Base-by-base conservation (phyloP, 2,888 invertebrate genomes). In the Harmothoe impar region DNA sequence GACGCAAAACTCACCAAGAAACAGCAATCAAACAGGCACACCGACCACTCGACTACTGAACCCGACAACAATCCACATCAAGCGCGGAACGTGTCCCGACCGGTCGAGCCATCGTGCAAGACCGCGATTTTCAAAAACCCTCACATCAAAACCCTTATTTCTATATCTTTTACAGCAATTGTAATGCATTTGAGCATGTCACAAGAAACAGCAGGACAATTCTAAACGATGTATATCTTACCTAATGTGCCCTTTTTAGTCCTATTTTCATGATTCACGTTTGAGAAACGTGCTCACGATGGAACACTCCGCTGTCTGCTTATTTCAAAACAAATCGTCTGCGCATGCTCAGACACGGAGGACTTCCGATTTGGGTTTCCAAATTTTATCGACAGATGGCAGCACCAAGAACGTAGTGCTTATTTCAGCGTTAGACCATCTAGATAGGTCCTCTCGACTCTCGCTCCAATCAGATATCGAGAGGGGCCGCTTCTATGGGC, bases 261-360 rank as follows among this genome's bases (percentile, higher is more conserved):
- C 43, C 15, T 33, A 81, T 20, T 15, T 35, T 33, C 81, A 81
- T 81, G 43, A 81, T 81, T 43, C n/a, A 35, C 33, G 43, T 23
- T 35, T 35, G 35, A 81, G 15, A 77, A 77, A 77, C 43, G 81
- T 33, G 81, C 20, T 20, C 43, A 43, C 43, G 43, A 43, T 81
- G 12, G 81, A 81, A 81, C 43, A 81, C 25, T 25, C 86, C 51
- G 86, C 54, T 86, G 86, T 86, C 86, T 86, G 86, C 86, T 86
- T 29, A 25, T 54, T 84, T 86, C 86, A 86, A 86, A 86, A 86
- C 86, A 86, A 86, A 86, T 86, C 52, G 0, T 20, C 52, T 86
- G 56, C 86, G 86, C 86, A 86, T 86, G 86, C 29, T 17, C 86
- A 31, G 25, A 77, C 5, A 77, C 5, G 1, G 3, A 25, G 0